These are phyloP conservation scores for Drosophila atripex DNA, from an alignment of 2,888 invertebrate species.

Conservation along the genomic window DNA sequence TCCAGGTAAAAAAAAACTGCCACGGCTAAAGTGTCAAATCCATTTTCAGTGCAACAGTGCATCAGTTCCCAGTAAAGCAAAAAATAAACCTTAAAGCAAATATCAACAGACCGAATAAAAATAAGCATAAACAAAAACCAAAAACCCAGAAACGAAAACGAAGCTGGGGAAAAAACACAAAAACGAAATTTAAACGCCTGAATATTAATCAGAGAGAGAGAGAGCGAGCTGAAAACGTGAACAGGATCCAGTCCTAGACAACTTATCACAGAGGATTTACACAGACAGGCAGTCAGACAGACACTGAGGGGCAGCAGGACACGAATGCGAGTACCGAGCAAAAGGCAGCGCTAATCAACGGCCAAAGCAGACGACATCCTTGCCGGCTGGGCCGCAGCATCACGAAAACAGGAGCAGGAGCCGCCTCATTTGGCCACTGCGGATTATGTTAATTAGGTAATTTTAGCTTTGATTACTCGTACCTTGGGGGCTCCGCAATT, in stretches of 20 bases:
- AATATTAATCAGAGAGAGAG: constrained; percentile 66
- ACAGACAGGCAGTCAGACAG: constrained; percentile 20
- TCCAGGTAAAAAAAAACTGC: constrained; percentile 35
- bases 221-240: constrained; percentile 22
- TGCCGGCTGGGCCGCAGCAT: constrained; percentile 30
- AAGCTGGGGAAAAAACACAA: constrained; percentile 17
- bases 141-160: constrained; percentile 18
- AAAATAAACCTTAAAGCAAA: constrained; percentile 47
- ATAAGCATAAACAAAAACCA: constrained; percentile 39
- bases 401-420: constrained; percentile 40
- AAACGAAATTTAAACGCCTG: constrained; percentile 77
- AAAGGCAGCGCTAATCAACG: constrained; percentile 68
- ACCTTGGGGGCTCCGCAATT: constrained; percentile 59
- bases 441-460: constrained; percentile 81
- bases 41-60: constrained; percentile 47
- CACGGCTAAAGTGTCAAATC: constrained; percentile 30
- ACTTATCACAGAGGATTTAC: constrained; percentile 77
- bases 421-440: constrained; percentile 78
- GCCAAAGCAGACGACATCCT: constrained; percentile 41
- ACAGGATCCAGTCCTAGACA: constrained; percentile 52
- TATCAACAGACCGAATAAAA: constrained; percentile 30
- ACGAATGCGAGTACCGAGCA: constrained; percentile 18
- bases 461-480: constrained; percentile 78
- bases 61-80: constrained; percentile 8
- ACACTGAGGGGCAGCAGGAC: constrained; percentile 6